A percentile compares a stretch with the other conserved stretches of the same genome.
These are phyloP conservation scores for Branchinecta lynchi DNA, from an alignment of 1,140 invertebrate genomes.

Conservation along the genomic window DNA sequence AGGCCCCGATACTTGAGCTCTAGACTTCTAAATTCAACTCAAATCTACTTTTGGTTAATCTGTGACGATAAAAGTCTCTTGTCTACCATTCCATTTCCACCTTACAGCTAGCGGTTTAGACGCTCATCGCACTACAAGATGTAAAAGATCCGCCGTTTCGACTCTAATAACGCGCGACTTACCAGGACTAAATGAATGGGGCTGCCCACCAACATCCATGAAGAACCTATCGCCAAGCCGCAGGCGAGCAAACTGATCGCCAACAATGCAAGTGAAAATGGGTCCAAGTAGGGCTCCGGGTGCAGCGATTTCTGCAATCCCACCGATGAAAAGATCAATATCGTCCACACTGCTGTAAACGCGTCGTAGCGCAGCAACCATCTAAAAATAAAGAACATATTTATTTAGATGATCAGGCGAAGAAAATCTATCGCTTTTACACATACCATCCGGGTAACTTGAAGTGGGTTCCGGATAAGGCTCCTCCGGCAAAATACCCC, in stretches of 20 bases:
- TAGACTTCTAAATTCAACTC: too few relatives aligned
- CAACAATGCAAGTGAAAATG: constrained; percentile 30
- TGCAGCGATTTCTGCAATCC: constrained; percentile 27
- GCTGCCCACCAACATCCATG: constrained; percentile 39
- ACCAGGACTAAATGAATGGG: constrained; percentile 36
- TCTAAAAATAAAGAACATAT: constrained; percentile 14
- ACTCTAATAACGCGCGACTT: constrained; percentile 21
- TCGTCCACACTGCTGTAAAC: constrained; percentile 30
- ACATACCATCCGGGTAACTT: too few relatives aligned
- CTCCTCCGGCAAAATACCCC: too few relatives aligned
- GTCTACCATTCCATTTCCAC: too few relatives aligned
- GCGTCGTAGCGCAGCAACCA: background rate
- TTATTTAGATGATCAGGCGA: background rate
- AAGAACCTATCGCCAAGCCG: constrained; percentile 37
- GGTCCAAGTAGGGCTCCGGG: constrained; percentile 32
- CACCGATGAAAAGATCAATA: constrained; percentile 32
- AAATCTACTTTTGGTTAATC: too few relatives aligned
- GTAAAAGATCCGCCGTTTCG: too few relatives aligned
- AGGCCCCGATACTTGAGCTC: too few relatives aligned
- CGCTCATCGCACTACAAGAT: too few relatives aligned
- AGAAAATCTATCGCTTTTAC: too few relatives aligned
- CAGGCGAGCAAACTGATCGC: constrained; percentile 35
- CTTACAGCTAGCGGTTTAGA: too few relatives aligned
- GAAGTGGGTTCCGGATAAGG: too few relatives aligned
- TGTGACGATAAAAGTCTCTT: too few relatives aligned